A percentile compares a stretch with the other conserved stretches of the same genome.
Conservation (phyloP, 2,113 vertebrate genomes). For the Cyphomyrus discorhynchus region DNA sequence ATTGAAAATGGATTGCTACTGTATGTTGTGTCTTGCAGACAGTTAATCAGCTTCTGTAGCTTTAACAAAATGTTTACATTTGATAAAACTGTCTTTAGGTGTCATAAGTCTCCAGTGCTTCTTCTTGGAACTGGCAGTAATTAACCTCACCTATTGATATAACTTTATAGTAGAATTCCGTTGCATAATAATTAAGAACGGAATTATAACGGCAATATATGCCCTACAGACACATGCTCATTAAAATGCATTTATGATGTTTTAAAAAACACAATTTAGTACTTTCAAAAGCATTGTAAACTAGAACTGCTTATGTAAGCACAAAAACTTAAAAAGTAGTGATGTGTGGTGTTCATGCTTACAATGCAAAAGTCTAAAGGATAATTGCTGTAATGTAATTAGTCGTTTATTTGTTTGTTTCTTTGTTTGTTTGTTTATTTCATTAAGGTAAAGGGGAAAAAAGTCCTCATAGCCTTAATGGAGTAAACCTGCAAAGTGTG, state of each 20-base stretch:
- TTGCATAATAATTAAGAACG: background rate
- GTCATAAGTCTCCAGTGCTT: too few relatives aligned
- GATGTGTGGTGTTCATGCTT: slow-evolving; percentile 30
- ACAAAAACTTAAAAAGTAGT: background rate
- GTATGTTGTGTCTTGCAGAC: background rate
- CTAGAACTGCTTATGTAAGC: slow-evolving; percentile 3
- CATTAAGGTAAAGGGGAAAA: slow-evolving; percentile 1
- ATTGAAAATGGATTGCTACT: background rate
- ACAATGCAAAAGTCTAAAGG: slow-evolving; percentile 29
- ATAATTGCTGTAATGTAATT: slow-evolving; percentile 30
- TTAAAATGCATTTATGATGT: background rate
- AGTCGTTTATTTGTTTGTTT: slow-evolving; percentile 31
- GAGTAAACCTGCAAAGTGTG: slow-evolving; percentile 30
- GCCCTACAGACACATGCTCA: background rate
- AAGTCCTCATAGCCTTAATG: slow-evolving; percentile 27
- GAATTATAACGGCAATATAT: background rate
- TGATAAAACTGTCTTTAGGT: background rate
- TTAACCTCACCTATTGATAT: background rate
- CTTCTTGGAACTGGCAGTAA: background rate
- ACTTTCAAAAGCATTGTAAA: background rate
- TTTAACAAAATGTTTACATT: background rate
- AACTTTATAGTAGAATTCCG: background rate
- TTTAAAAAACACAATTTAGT: background rate
- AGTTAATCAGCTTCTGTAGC: background rate
- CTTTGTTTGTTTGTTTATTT: background rate